These are phyloP conservation scores for Dexiosoma caninum DNA, from an alignment of 2,888 invertebrate genomes.

Conservation along the genomic window DNA sequence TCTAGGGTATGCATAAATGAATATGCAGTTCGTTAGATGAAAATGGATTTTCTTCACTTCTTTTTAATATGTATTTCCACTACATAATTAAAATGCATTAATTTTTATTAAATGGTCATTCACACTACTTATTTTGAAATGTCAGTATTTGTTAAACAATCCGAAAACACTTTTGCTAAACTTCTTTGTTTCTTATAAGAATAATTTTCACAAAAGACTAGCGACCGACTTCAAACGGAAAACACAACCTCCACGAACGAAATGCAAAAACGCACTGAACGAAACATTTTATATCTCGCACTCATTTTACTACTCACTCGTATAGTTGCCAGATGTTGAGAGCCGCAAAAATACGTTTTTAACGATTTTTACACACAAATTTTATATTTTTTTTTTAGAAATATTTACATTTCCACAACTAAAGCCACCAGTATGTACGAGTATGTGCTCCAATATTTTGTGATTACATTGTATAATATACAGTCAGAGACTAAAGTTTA, in stretches of 20 bases:
- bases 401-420: too few relatives aligned
- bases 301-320: slow-evolving; percentile 14
- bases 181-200: slow-evolving; percentile 37
- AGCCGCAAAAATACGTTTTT: too few relatives aligned
- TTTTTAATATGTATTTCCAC: slow-evolving; percentile 15
- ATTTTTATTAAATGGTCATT: slow-evolving; percentile 30
- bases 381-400: too few relatives aligned
- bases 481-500: too few relatives aligned
- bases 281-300: slow-evolving; percentile 12
- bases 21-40: slow-evolving; percentile 36
- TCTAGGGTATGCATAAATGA: slow-evolving; percentile 51
- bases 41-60: neutral
- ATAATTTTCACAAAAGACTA: slow-evolving; percentile 31
- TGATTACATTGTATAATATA: too few relatives aligned
- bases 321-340: neutral
- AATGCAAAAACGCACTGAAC: slow-evolving; percentile 60
- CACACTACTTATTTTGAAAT: slow-evolving; percentile 31
- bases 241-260: slow-evolving; percentile 53
- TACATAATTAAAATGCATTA: neutral
- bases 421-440: too few relatives aligned
- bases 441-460: too few relatives aligned
- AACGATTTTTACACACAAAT: too few relatives aligned
- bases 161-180: slow-evolving; percentile 19
- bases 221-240: neutral
- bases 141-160: slow-evolving; percentile 34